Base-by-base conservation (phyloP, 2,888 invertebrate genomes). In the Oligia fasciuncula region DNA sequence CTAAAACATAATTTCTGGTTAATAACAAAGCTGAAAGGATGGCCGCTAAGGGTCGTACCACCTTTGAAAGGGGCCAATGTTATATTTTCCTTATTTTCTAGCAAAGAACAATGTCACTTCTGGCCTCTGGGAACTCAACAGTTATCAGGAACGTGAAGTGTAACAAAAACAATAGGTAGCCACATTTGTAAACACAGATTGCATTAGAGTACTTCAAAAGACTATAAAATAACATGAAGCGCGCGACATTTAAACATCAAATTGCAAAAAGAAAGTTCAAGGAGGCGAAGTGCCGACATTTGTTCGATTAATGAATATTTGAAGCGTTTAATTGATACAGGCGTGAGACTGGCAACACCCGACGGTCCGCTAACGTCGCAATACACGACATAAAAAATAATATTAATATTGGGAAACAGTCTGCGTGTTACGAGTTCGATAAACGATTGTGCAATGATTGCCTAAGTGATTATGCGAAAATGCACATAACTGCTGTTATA, bases 231-330 rank as follows among this genome's bases (percentile, higher is more conserved):
- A 75, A 63, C 67, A 62, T 43, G 46, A 75, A 60, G 14, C 23
- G 43, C 23, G 57, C 69, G 73, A 68, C 83, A 78, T 81, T 83
- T 77, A 76, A 54, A 80, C 79, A 73, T 68, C 68, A 11, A 65
- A 90, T 90, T 85, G 93, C 93, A 73, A 93, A 92, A 93, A 91
- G 85, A 91, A 93, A 94, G 93, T 94, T 95, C 94, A 95, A 94
- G 94, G 94, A 84, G 66, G 62, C 71, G n/a, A 82, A 68, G 46
- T 74, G 74, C 74, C 88, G 87, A 88, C 91, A 91, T 91, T 91
- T 88, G 83, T 90, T 89, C 82, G 81, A 84, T 86, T 76, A 86
- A 85, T 95, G 91, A 94, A 95, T 95, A 93, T 94, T 95, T 94
- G 80, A 95, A 88, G 78, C 81, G 78, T 73, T 85, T 94, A 94